These are phyloP conservation scores for Cryptocheilus praepositus DNA, from an alignment of 2,888 invertebrate genomes.

Conservation along the genomic window DNA sequence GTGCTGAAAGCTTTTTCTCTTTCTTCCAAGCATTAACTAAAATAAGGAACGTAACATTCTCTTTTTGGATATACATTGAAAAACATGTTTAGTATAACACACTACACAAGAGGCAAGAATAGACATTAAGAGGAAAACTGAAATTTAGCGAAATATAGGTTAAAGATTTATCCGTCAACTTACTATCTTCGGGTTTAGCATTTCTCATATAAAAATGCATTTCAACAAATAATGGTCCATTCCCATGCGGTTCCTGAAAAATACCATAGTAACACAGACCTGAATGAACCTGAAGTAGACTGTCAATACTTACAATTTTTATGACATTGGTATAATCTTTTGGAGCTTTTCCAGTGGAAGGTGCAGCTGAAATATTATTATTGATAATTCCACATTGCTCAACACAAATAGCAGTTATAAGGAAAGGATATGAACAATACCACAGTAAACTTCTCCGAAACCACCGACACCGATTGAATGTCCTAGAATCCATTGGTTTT, in stretches of 20 bases:
- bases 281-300: background rate
- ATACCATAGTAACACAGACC: conserved; percentile 9
- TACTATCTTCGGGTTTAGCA: conserved; percentile 83
- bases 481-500: conserved; percentile 91
- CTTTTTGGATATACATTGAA: background rate
- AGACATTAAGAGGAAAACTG: background rate
- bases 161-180: conserved; percentile 19
- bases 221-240: conserved; percentile 96
- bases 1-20: conserved; percentile 80
- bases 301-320: conserved; percentile 84
- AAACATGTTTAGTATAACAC: background rate
- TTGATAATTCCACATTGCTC: conserved; percentile 7
- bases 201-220: conserved; percentile 91
- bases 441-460: conserved; percentile 95
- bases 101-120: background rate
- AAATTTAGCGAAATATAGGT: conserved; percentile 1
- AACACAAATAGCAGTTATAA: background rate
- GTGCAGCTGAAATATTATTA: conserved; percentile 70
- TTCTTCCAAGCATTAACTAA: conserved; percentile 84
- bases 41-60: conserved; percentile 17
- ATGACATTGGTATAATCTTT: conserved; percentile 83
- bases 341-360: conserved; percentile 74
- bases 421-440: too few relatives aligned
- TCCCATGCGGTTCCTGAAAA: conserved; percentile 89
- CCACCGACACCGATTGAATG: conserved; percentile 93